These are phyloP conservation scores for Pontoporia blainvillei DNA, from an alignment of 2,113 vertebrate genomes.

Conservation along the genomic window DNA sequence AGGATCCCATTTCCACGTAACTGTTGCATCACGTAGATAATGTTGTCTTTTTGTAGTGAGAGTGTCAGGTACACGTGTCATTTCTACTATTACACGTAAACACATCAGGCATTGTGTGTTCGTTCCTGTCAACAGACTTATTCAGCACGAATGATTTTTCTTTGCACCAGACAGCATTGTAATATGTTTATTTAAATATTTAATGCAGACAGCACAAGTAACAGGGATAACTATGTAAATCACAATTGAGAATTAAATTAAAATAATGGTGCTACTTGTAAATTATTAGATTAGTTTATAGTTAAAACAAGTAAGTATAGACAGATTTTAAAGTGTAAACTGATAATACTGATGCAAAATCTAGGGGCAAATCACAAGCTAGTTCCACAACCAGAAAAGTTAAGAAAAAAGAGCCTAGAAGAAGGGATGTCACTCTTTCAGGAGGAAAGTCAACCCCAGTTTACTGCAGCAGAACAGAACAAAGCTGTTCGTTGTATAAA, in stretches of 20 bases:
- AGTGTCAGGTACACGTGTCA: accelerated
- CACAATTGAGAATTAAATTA: neutral
- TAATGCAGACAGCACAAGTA: neutral
- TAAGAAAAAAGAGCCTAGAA: neutral
- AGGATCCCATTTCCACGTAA: neutral
- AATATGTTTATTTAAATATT: neutral
- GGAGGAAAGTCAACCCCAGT: neutral
- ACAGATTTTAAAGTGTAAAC: neutral
- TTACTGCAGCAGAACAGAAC: neutral
- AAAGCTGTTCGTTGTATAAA: neutral
- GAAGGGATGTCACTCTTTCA: neutral
- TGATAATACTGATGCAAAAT: neutral
- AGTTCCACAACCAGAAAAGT: neutral
- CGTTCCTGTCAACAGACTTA: neutral
- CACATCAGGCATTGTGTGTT: too few species aligned
- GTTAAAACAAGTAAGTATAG: neutral
- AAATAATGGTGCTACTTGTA: neutral
- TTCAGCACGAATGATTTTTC: neutral
- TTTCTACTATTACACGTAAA: neutral
- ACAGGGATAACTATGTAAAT: neutral
- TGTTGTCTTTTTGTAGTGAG: neutral
- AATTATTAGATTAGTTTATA: neutral
- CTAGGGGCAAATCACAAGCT: neutral
- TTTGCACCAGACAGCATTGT: neutral
- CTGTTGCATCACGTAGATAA: too few species aligned